These are phyloP conservation scores for Syritta pipiens DNA, from an alignment of 2,888 invertebrate genomes.

Conservation along the genomic window DNA sequence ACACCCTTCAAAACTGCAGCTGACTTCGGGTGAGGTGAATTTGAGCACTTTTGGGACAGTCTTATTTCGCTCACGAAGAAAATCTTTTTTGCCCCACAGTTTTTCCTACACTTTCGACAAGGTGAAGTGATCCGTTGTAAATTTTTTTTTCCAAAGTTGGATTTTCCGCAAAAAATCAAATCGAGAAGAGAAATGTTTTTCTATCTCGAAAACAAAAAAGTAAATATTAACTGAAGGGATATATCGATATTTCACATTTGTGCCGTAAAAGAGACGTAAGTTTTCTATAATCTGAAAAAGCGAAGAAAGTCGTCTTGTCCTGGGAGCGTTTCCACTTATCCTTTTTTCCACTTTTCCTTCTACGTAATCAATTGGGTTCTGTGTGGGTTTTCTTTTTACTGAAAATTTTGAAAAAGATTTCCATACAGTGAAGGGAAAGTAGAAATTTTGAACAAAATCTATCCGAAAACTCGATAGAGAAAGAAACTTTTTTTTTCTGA, in stretches of 20 bases:
- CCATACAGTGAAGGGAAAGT: not conserved
- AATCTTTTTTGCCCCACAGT: constrained; percentile 51
- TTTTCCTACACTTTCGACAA: constrained; percentile 55
- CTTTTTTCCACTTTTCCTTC: not conserved
- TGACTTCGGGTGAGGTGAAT: constrained; percentile 49
- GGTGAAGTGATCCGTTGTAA: too few relatives aligned
- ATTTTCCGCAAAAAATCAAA: constrained; percentile 6
- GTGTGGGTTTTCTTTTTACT: constrained; percentile 2
- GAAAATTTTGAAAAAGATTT: not conserved
- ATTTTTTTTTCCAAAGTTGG: not conserved
- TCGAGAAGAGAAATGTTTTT: not conserved
- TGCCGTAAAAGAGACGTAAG: constrained; percentile 77
- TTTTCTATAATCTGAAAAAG: constrained; percentile 71
- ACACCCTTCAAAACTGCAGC: constrained; percentile 7
- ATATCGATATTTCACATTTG: constrained; percentile 39
- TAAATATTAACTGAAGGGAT: not conserved
- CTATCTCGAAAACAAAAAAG: not conserved
- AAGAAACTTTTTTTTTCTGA: constrained; percentile 40
- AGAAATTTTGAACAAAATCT: not conserved
- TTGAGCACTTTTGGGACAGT: constrained; percentile 22
- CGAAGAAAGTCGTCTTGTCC: constrained; percentile 29
- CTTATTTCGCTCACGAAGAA: constrained; percentile 32
- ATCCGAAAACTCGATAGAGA: constrained; percentile 16
- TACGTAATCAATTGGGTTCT: too few relatives aligned
- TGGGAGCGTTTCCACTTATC: not conserved